These are phyloP conservation scores for Sinopyrophorus schimmeli DNA, from an alignment of 2,888 invertebrate genomes.

Conservation along the genomic window DNA sequence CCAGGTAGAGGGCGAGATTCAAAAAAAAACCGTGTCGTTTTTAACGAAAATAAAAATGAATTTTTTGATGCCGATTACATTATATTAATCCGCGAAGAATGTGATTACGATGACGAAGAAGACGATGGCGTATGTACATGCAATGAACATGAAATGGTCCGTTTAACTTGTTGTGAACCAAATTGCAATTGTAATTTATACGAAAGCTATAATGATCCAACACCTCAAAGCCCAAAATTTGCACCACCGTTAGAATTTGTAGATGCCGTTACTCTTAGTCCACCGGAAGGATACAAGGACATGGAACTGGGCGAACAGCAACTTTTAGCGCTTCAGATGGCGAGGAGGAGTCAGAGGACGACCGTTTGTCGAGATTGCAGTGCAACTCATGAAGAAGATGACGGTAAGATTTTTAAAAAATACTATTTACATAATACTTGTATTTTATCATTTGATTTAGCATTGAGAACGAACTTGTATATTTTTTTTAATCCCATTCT, in stretches of 20 bases:
- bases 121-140: constrained; percentile 73
- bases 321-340: constrained; percentile 62
- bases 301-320: constrained; percentile 67
- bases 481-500: no score
- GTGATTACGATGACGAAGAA: constrained; percentile 79
- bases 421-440: no score
- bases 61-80: constrained; percentile 93
- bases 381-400: constrained; percentile 51
- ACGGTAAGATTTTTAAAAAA: constrained; percentile 40
- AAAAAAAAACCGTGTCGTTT: constrained; percentile 70
- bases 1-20: constrained; percentile 67
- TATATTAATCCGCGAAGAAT: constrained; percentile 86
- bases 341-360: constrained; percentile 43
- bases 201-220: constrained; percentile 47
- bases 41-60: constrained; percentile 87
- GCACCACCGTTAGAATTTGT: constrained; percentile 72
- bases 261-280: constrained; percentile 83
- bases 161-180: constrained; percentile 68
- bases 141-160: constrained; percentile 68
- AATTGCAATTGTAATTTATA: constrained; percentile 60
- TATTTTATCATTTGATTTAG: no score
- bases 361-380: constrained; percentile 55
- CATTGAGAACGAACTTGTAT: no score
- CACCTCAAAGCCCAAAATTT: constrained; percentile 63
- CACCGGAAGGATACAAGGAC: constrained; percentile 91